Base-by-base conservation (phyloP, 1,140 invertebrate species). In the Muscidifurax raptorellus region DNA sequence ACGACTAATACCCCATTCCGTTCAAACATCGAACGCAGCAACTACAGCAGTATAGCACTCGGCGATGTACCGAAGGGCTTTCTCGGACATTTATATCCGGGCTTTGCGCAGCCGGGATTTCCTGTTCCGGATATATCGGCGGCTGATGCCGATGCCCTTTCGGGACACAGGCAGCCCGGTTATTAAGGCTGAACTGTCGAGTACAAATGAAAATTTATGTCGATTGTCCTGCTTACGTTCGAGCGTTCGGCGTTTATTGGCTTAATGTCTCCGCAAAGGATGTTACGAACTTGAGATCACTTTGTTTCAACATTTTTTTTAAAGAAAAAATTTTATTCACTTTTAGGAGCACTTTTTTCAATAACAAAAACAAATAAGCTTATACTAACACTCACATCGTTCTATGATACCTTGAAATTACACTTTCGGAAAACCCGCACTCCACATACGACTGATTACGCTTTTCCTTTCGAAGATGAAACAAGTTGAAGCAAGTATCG, bases 401-500 rank as follows among this genome's bases (percentile, higher is more conserved):
- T n/a, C n/a, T n/a, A n/a, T n/a, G n/a, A n/a, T n/a, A n/a, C n/a
- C n/a, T n/a, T n/a, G n/a, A n/a, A n/a, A n/a, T n/a, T n/a, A n/a
- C n/a, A n/a, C 64, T n/a, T n/a, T n/a, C n/a, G n/a, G n/a, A n/a
- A n/a, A n/a, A n/a, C n/a, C n/a, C n/a, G n/a, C n/a, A n/a, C n/a
- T n/a, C n/a, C 25, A 66, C n/a, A 13, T 12, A 13, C 44, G 64
- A 66, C 28, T 44, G 18, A 88, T 76, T 74, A 77, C 66, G 47
- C 6, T 67, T 84, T 84, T 72, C 67, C 30, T 44, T 84, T 81
- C 40, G 72, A 76, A 95, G 95, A 93, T 95, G 83, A 95, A 95
- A 88, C n/a, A n/a, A n/a, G n/a, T n/a, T n/a, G n/a, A n/a, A n/a
- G n/a, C 95, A 96, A 92, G 94, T 94, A 22, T 94, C 95, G 0